Base-by-base conservation (phyloP, 2,888 invertebrate species). In the Aporophyla lueneburgensis region DNA sequence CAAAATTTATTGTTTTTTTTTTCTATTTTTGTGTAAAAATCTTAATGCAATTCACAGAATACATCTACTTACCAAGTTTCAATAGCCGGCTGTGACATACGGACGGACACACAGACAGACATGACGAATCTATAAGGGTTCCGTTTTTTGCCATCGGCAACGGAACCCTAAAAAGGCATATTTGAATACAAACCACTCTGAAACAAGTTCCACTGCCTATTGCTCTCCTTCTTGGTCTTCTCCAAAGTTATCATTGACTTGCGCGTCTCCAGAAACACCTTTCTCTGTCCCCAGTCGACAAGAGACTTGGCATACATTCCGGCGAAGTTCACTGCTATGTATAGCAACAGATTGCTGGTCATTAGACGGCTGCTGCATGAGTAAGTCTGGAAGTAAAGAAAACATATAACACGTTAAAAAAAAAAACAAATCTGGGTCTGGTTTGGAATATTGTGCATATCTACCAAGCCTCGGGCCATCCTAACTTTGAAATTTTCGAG, bases 271-370 rank as follows among this genome's bases (percentile, higher is more conserved):
- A 99, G 97, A 93, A 99, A 99, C 5, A 99, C 99, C 93, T 99
- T 98, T 80, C 99, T 97, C 95, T 99, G 99, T 40, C 99, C 99
- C 88, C 99, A 97, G 95, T 99, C 99, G 0, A 99, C 99, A 88
- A 99, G 97, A 93, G 99, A 99, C 96, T 99, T 99, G 10, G 99
- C 99, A 94, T 99, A 99, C 97, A 99, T 98, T 58, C 99, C 99
- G 54, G 99, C 98, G 90, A 99, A 97, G 96, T 99, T 99, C 56
- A 99, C 98, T 59, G 99, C 99, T 53, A 97, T 94, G 93, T 99
- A 99, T 16, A 99, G 96, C 54, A 99, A 94, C 53, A 97, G 96
- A 93, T 99, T 98, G 73, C 98, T 98, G 68, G 97, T 93, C 81
- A 98, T 96, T 90, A 98, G 97, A 63, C 98, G 97, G 46, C 97